These are phyloP conservation scores for Didymodactylos carnosus DNA, from an alignment of 2,888 invertebrate species.

Conservation along the genomic window DNA sequence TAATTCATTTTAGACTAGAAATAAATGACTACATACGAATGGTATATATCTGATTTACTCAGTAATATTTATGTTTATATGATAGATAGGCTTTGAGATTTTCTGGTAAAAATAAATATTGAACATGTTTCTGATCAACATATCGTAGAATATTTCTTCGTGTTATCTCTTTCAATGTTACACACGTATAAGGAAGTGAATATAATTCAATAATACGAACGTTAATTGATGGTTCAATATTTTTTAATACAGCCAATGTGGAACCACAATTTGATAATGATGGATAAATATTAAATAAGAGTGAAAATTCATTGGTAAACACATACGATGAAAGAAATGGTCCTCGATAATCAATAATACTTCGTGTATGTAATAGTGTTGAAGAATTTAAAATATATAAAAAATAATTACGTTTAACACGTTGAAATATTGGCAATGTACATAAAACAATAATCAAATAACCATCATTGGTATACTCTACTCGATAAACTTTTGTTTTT, in stretches of 20 bases:
- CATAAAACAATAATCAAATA: constrained; percentile 2
- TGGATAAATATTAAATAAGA: constrained; percentile 2
- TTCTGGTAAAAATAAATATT: background rate
- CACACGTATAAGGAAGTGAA: background rate
- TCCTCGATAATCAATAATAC: background rate
- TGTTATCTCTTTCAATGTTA: background rate
- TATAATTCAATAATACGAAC: background rate
- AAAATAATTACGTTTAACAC: background rate
- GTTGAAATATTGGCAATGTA: background rate
- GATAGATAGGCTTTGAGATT: background rate
- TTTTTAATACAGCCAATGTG: background rate
- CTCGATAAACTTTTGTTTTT: constrained; percentile 8
- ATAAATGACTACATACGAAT: no score
- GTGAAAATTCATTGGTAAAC: background rate
- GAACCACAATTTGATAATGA: background rate
- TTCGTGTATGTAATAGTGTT: background rate
- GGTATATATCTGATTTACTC: no score
- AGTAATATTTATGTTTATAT: no score
- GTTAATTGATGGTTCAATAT: background rate
- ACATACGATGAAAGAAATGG: background rate
- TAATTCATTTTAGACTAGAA: no score
- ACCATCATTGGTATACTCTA: constrained; percentile 4
- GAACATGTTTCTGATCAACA: background rate
- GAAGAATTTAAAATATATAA: background rate
- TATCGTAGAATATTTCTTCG: background rate